Conservation (phyloP, 2,888 invertebrate species). For the Halictus ligatus region DNA sequence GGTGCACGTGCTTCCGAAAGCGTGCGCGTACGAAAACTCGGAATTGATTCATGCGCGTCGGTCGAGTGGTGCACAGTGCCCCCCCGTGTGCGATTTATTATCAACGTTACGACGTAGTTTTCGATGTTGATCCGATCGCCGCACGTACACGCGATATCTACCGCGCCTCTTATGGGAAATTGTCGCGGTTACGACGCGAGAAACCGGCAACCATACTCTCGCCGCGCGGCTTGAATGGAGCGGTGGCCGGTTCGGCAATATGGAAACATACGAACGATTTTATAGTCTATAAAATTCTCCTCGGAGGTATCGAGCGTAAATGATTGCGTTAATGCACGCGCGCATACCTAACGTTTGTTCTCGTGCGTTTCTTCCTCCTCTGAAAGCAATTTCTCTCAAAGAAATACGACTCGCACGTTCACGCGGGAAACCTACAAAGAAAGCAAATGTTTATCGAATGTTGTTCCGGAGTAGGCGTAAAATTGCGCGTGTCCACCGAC, state of each 20-base stretch:
- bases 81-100: constrained; percentile 6
- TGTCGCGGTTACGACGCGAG: constrained; percentile 54
- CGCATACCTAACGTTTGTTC: constrained; percentile 56
- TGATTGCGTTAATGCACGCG: constrained; percentile 70
- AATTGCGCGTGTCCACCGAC: too few species aligned
- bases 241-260: constrained; percentile 2
- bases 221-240: constrained; percentile 23
- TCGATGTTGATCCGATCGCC: neutral
- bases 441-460: neutral
- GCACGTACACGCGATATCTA: constrained; percentile 35
- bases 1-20: neutral
- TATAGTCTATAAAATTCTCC: constrained; percentile 22
- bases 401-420: neutral
- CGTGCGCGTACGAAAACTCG: neutral
- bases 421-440: neutral
- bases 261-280: constrained; percentile 30
- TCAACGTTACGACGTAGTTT: constrained; percentile 15
- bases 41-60: neutral
- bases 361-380: neutral
- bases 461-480: neutral
- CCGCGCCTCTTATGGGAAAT: neutral
- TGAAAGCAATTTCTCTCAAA: neutral
- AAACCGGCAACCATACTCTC: neutral
- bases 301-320: constrained; percentile 72
- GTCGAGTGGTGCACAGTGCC: neutral